phyloP scores from a whole-genome alignment of 1,140 invertebrate genomes.

The Araneus ventricosus region DNA sequence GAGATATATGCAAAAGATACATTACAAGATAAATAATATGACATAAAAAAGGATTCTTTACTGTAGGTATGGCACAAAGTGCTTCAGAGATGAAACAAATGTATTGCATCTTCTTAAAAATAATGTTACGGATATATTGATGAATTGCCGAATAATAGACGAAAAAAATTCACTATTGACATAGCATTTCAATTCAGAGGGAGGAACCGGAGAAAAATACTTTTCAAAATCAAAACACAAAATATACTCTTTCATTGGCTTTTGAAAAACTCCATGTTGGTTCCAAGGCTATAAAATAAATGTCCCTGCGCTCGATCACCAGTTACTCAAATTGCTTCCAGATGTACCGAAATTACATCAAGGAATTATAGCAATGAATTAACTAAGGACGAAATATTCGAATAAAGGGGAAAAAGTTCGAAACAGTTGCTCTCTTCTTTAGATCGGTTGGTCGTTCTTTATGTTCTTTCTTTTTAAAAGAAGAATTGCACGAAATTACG shows the following conservation, averaged over 20 bases:
- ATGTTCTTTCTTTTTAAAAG: background rate
- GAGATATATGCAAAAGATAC: too few relatives aligned
- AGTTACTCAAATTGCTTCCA: slow-evolving; percentile 15
- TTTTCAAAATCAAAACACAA: background rate
- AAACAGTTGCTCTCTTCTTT: slow-evolving; percentile 9
- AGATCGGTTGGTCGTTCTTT: background rate
- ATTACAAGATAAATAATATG: too few relatives aligned
- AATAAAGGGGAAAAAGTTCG: background rate
- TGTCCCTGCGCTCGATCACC: background rate
- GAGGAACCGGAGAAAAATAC: background rate
- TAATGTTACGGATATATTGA: too few relatives aligned
- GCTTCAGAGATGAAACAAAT: too few relatives aligned
- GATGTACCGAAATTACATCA: slow-evolving; percentile 37
- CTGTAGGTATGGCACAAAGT: too few relatives aligned
- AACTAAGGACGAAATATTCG: background rate
- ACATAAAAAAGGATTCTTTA: too few relatives aligned
- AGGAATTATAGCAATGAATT: background rate
- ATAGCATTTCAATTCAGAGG: background rate
- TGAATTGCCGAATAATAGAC: too few relatives aligned
- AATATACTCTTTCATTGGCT: background rate
- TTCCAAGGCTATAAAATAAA: slow-evolving; percentile 20
- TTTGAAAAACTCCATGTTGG: background rate
- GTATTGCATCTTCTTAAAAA: too few relatives aligned
- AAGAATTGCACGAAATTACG: slow-evolving; percentile 6
- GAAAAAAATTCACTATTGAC: too few relatives aligned